These are phyloP conservation scores for Andrena minutula DNA, from an alignment of 2,888 invertebrate species.

Conservation along the genomic window DNA sequence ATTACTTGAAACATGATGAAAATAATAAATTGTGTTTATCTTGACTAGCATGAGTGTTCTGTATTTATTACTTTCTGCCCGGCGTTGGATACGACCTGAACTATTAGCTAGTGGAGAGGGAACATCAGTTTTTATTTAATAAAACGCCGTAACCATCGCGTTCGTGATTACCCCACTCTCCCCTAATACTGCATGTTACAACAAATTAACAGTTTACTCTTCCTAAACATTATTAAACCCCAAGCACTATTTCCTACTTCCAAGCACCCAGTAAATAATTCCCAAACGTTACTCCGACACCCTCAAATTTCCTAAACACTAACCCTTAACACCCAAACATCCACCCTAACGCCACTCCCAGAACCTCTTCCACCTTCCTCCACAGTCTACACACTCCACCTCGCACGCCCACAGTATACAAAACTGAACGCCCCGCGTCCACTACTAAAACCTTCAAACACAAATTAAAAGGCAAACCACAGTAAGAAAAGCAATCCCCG, in stretches of 20 bases:
- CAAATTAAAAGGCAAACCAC: too few relatives aligned
- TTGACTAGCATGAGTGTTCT: too few relatives aligned
- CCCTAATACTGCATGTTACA: too few relatives aligned
- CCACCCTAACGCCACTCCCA: not conserved
- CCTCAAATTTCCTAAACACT: not conserved
- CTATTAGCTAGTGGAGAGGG: too few relatives aligned
- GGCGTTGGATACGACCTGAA: too few relatives aligned
- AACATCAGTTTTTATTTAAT: too few relatives aligned
- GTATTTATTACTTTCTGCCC: too few relatives aligned
- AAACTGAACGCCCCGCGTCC: not conserved
- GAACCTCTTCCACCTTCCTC: not conserved
- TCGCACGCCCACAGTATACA: not conserved
- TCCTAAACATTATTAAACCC: not conserved
- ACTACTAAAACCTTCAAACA: conserved; percentile 1
- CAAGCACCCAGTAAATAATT: not conserved
- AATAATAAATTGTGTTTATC: too few relatives aligned
- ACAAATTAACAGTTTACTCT: too few relatives aligned
- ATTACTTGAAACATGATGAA: too few relatives aligned
- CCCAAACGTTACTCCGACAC: not conserved
- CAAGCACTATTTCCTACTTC: not conserved
- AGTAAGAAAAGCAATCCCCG: conserved; percentile 5
- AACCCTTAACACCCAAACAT: not conserved
- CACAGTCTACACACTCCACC: not conserved
- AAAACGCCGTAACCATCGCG: too few relatives aligned
- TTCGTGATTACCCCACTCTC: too few relatives aligned